Percentiles rank a stretch among this genome's conserved stretches.
phyloP scores from a whole-genome alignment of 1,140 invertebrate genomes.

The Zaprionus vittiger region DNA sequence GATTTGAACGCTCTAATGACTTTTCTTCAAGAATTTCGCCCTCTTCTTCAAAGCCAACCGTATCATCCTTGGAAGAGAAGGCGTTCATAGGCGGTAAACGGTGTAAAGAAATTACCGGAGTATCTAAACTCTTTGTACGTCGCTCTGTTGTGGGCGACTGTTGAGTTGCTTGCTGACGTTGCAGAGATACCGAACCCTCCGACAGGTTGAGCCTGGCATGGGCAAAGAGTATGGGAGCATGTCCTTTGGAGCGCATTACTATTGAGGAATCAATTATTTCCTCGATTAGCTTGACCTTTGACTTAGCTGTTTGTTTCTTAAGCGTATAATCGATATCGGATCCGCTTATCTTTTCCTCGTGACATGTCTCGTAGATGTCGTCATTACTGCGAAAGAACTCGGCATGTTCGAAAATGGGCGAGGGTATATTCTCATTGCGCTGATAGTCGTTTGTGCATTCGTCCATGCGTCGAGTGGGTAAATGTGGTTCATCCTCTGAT shows the following conservation, averaged over 20 bases:
- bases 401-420: conserved; percentile 86
- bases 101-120: conserved; percentile 91
- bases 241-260: conserved; percentile 86
- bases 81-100: conserved; percentile 92
- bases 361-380: conserved; percentile 84
- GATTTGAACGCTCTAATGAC: conserved; percentile 72
- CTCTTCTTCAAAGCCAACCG: conserved; percentile 89
- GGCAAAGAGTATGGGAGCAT: conserved; percentile 91
- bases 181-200: conserved; percentile 91
- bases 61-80: conserved; percentile 94
- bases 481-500: conserved; percentile 87
- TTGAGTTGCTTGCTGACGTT: conserved; percentile 89
- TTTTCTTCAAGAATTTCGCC: conserved; percentile 88
- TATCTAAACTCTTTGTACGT: conserved; percentile 92
- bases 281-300: conserved; percentile 81
- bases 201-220: conserved; percentile 91
- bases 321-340: conserved; percentile 80
- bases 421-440: conserved; percentile 86
- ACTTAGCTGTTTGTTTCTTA: conserved; percentile 81
- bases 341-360: conserved; percentile 76
- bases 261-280: conserved; percentile 84
- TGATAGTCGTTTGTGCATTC: conserved; percentile 87
- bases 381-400: conserved; percentile 87
- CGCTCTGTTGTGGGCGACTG: conserved; percentile 89
- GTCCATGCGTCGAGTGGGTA: conserved; percentile 81